Evolutionary conservation across 64 coral and sea anemone genomes (phyloP), one percentile per base, ranked within the genome.

Genomic region (Stichodactyla helianthus): DNA sequence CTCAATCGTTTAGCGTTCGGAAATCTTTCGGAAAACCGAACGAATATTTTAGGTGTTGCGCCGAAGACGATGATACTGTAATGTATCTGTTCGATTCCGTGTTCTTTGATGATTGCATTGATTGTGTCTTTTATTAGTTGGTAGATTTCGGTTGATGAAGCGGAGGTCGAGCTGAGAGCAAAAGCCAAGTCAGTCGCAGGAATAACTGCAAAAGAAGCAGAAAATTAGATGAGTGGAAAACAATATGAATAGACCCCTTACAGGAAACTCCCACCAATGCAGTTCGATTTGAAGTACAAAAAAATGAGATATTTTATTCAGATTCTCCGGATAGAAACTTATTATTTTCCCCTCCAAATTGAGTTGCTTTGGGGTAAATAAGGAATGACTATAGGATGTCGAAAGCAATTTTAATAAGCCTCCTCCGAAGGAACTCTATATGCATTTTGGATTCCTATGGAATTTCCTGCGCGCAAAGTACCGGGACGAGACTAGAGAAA

Each of bases 161-260:
- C 10, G 13, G 92, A 55, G 12, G 88, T 65, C 10, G 92, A 56
- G 44, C 92, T 94, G 12, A 94, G 20, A 35, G 85, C 88, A 84
- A 94, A 94, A 5, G 85, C 88, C 7, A 94, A 65, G 54, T 94
- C 92, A 17, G 87, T 57, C 59, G 90, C 92, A 20, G 92, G 85
- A 22, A 94, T 90, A 6, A 59, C 52, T 62, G 68, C 0, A 74
- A 74, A 74, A 71, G 11, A 27, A 74, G n/a, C 9, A 74, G 25
- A 74, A 31, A 17, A 18, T 65, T 0, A 0, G 7, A 7, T 22
- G 62, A 65, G 62, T 6, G 18, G n/a, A 1, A 65, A 65, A 65
- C 62, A n/a, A 65, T 65, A n/a, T 18, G 59, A 5, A 4, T 0
- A 18, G 14, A 60, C 13, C 14, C 18, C 18, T 60, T 19, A 3